Conservation (phyloP, 2,888 invertebrate species). For the Fabriciana adippe region DNA sequence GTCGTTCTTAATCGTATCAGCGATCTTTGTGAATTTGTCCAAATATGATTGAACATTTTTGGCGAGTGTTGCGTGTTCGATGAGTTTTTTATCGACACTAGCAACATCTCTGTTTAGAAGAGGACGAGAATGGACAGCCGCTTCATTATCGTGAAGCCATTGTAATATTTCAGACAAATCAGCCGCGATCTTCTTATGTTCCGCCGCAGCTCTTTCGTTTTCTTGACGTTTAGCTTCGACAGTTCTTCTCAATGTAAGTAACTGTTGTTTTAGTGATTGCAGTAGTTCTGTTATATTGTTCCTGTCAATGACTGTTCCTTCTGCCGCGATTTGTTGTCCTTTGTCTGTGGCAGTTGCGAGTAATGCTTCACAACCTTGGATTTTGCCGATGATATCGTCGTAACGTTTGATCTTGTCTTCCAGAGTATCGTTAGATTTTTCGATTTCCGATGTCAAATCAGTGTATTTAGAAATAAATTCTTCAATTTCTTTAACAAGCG, state of each 20-base stretch:
- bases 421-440: conserved; percentile 90
- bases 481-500: conserved; percentile 92
- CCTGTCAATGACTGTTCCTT: conserved; percentile 93
- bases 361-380: conserved; percentile 94
- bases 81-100: conserved; percentile 91
- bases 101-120: conserved; percentile 88
- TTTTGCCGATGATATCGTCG: conserved; percentile 91
- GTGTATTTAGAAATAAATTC: conserved; percentile 94
- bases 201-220: conserved; percentile 93
- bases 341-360: conserved; percentile 94
- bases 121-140: conserved; percentile 90
- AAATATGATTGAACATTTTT: conserved; percentile 87
- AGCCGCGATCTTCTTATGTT: conserved; percentile 91
- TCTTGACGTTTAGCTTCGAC: conserved; percentile 94
- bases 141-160: conserved; percentile 92
- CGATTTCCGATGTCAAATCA: conserved; percentile 91
- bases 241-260: conserved; percentile 88
- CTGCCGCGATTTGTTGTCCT: conserved; percentile 95
- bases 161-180: conserved; percentile 92
- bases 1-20: conserved; percentile 87
- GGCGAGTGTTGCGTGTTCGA: conserved; percentile 87
- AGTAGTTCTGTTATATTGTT: conserved; percentile 94
- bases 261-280: conserved; percentile 92
- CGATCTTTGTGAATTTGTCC: conserved; percentile 86
- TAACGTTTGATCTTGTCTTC: conserved; percentile 94